Conservation (phyloP, 2,113 vertebrate species). For the Pterophyllum scalare region DNA sequence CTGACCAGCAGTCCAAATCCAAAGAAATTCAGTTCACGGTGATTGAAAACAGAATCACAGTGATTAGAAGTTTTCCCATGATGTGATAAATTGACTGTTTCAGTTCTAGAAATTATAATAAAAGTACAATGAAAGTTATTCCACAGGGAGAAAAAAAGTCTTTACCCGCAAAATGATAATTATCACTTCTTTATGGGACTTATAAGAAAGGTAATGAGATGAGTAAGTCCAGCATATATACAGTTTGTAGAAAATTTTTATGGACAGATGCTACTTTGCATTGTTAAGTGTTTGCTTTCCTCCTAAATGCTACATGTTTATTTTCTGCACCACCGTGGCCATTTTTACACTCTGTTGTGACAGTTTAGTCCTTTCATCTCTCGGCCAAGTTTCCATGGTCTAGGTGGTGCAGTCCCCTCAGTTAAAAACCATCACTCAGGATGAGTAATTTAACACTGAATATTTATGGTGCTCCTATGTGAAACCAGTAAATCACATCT, state of each 20-base stretch:
- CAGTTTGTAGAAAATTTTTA: neutral
- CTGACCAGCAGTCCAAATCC: neutral
- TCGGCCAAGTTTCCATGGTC: conserved; percentile 50
- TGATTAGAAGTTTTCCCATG: neutral
- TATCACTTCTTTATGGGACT: neutral
- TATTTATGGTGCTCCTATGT: conserved; percentile 68
- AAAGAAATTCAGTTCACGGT: neutral
- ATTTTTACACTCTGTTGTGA: conserved; percentile 29
- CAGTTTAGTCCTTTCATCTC: conserved; percentile 54
- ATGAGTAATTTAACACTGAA: conserved; percentile 69
- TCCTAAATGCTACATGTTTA: conserved; percentile 33
- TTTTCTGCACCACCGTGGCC: conserved; percentile 24
- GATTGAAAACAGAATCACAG: neutral
- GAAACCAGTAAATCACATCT: conserved; percentile 74
- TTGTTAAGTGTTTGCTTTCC: conserved; percentile 21
- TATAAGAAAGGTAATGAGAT: neutral
- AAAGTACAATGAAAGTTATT: neutral
- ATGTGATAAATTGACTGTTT: neutral
- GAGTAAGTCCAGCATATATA: neutral
- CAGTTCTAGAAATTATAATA: neutral
- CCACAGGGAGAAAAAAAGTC: neutral
- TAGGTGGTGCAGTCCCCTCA: conserved; percentile 50
- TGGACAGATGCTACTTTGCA: neutral
- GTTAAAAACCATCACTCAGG: conserved; percentile 67
- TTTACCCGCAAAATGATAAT: neutral